Evolutionary conservation across 1,140 invertebrate genomes (phyloP), one percentile per base, ranked within the genome.

Genomic region (Caenorhabditis remanei): DNA sequence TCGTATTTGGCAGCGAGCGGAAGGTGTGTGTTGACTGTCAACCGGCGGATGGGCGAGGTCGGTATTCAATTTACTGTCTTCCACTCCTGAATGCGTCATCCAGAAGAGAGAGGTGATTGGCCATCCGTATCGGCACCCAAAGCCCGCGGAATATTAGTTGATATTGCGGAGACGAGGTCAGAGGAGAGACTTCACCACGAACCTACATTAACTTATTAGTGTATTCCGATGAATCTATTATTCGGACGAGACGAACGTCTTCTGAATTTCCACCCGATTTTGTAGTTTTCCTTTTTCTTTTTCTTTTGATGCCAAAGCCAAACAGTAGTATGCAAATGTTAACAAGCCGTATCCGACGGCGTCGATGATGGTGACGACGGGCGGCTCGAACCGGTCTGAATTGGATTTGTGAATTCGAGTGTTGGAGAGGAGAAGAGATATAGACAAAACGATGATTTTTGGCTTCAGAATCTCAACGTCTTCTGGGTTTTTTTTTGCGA

Each of bases 301-400:
- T 71, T 46, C n/a, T 32, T 71, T n/a, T 19, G 6, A 40, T 65
- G 9, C 32, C 32, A 32, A 32, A 53, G 16, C 9, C 16, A 16
- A 53, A 53, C 50, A 13, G 50, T 53, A 32, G 6, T 79, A 79
- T 79, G 71, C 71, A 79, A 79, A 79, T 79, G 71, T 79, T 79
- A 79, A 79, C 71, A 79, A 79, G 43, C 71, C 71, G 71, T 79
- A 79, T 50, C 71, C 41, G 40, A 40, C 21, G 9, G 21, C 5
- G 21, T 8, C 19, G 61, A 19, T 16, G 50, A 53, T 58, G 56
- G 14, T 41, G 67, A 46, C 16, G 67, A 46, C 41, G 46, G 43
- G 16, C 16, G 71, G 71, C 71, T 79, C 71, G 71, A 79, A 79
- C 71, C 71, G 71, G 71, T 79, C 71, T 79, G 67, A 71, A 71